These are phyloP conservation scores for Columba guinea DNA, from an alignment of 2,797 vertebrate genomes.

Conservation along the genomic window DNA sequence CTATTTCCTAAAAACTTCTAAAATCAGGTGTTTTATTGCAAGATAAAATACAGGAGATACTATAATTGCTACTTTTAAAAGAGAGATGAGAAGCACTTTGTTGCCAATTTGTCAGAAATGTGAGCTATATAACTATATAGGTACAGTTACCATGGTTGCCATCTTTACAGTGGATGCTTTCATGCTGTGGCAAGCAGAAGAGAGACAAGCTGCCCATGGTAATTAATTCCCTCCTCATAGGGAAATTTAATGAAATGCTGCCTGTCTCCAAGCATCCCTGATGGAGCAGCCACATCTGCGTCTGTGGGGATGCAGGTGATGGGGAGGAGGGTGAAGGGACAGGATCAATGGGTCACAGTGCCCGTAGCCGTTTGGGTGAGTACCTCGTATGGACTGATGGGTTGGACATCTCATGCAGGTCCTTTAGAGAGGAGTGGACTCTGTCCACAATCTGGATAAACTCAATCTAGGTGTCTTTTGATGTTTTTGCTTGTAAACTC, in stretches of 20 bases:
- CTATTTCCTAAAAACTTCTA: background rate
- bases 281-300: background rate
- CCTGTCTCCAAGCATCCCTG: background rate
- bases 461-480: background rate
- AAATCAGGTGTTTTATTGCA: background rate
- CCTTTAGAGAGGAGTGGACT: background rate
- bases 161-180: background rate
- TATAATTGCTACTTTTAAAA: background rate
- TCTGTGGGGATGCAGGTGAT: background rate
- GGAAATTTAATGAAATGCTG: background rate
- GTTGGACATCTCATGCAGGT: background rate
- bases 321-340: background rate
- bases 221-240: background rate
- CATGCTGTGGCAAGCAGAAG: background rate
- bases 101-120: background rate
- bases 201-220: background rate
- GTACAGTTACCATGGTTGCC: background rate
- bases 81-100: background rate
- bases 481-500: background rate
- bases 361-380: accelerated
- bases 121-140: background rate
- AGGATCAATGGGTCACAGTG: accelerated
- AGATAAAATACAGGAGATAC: background rate
- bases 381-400: accelerated
- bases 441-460: background rate